phyloP scores from a whole-genome alignment of 2,797 vertebrate species.

The Schizothorax lantsangensis region DNA sequence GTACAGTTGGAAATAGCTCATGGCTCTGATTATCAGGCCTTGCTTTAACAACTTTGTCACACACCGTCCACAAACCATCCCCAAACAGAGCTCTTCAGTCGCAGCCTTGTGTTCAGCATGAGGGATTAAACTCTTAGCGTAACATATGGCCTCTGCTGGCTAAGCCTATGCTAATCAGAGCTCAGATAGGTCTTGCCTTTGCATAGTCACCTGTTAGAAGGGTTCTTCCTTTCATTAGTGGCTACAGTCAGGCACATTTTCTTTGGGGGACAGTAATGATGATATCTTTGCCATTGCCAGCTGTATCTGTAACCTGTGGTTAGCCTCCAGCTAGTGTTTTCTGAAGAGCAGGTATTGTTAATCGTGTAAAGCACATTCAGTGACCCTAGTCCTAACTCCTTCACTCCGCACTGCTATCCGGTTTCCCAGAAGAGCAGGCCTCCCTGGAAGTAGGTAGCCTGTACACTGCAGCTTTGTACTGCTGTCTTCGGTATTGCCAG shows the following conservation, averaged over 20 bases:
- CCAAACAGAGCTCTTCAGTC: slow-evolving; percentile 15
- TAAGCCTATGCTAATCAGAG: slow-evolving; percentile 53
- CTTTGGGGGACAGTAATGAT: neutral
- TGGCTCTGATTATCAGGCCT: neutral
- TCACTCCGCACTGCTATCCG: slow-evolving; percentile 17
- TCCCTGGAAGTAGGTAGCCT: neutral
- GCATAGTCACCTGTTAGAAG: slow-evolving; percentile 30
- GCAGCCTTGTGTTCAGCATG: slow-evolving; percentile 24
- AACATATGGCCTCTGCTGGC: slow-evolving; percentile 53
- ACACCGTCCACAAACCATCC: slow-evolving; percentile 5
- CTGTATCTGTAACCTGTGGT: slow-evolving; percentile 29
- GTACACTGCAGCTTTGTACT: slow-evolving; percentile 22
- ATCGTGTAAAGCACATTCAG: neutral
- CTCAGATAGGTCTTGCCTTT: slow-evolving; percentile 41
- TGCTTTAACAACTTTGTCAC: slow-evolving; percentile 10
- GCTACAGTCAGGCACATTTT: neutral
- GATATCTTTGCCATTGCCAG: slow-evolving; percentile 1
- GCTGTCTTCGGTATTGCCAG: neutral
- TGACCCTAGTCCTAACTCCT: slow-evolving; percentile 11
- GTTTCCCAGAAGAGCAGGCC: slow-evolving; percentile 38
- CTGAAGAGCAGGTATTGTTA: slow-evolving; percentile 7
- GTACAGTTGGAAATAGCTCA: slow-evolving; percentile 4
- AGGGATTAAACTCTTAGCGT: slow-evolving; percentile 53
- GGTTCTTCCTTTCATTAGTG: slow-evolving; percentile 20
- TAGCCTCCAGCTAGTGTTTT: slow-evolving; percentile 7